A percentile compares a stretch with the other conserved stretches of the same genome.
Evolutionary conservation across 1,140 invertebrate species (phyloP).

Genomic region (Conus ventricosus): DNA sequence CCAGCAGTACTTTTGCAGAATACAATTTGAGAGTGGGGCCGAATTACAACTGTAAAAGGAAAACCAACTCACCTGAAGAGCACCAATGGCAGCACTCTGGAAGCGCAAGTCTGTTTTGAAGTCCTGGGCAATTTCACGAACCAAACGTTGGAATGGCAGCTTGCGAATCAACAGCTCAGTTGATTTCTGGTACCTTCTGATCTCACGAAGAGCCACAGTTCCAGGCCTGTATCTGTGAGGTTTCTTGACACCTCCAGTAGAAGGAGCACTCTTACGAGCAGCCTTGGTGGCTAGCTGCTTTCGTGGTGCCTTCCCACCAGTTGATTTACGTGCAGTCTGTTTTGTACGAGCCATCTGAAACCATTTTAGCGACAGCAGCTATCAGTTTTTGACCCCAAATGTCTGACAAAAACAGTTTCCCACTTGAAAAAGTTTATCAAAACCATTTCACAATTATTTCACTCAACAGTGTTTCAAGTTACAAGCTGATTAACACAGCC

Average conservation of each 20-base stretch:
- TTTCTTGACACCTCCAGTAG: slow-evolving; percentile 79
- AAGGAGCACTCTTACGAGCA: slow-evolving; percentile 77
- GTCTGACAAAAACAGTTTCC: background rate
- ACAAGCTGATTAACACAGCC: too few relatives aligned
- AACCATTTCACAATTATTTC: too few relatives aligned
- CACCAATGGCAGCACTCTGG: slow-evolving; percentile 77
- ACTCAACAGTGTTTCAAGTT: too few relatives aligned
- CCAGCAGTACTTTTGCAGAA: too few relatives aligned
- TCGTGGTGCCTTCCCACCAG: slow-evolving; percentile 76
- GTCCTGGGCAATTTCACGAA: slow-evolving; percentile 90
- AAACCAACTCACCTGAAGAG: slow-evolving; percentile 82
- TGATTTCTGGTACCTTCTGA: slow-evolving; percentile 89
- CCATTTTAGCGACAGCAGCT: background rate
- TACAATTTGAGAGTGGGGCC: too few relatives aligned
- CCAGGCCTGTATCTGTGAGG: slow-evolving; percentile 79
- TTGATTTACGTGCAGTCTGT: slow-evolving; percentile 84
- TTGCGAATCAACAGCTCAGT: slow-evolving; percentile 89
- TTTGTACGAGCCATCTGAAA: slow-evolving; percentile 87
- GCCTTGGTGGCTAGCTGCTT: slow-evolving; percentile 81
- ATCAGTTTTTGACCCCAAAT: background rate
- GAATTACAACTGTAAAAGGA: too few relatives aligned
- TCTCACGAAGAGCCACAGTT: slow-evolving; percentile 91
- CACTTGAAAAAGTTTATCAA: too few relatives aligned
- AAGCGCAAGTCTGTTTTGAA: slow-evolving; percentile 81
- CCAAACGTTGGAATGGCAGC: slow-evolving; percentile 89